phyloP scores from a whole-genome alignment of 1,140 invertebrate species.

The Bilobella aurantiaca region DNA sequence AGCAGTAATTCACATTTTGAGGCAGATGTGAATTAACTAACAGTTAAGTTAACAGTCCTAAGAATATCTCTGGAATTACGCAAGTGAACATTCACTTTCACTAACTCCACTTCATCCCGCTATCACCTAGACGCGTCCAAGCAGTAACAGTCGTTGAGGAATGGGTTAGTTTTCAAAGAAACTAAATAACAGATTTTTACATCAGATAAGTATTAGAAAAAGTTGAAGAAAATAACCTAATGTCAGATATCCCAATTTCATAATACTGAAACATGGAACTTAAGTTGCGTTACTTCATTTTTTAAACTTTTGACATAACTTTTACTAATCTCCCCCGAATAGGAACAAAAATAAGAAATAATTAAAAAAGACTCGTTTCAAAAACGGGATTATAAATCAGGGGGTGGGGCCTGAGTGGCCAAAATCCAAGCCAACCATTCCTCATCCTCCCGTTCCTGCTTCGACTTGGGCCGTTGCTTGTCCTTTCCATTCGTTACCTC shows the following conservation, averaged over 20 bases:
- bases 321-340: too few relatives aligned
- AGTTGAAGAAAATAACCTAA: too few relatives aligned
- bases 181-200: too few relatives aligned
- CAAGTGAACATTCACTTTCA: too few relatives aligned
- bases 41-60: too few relatives aligned
- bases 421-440: constrained; percentile 36
- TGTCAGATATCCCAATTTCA: background rate
- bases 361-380: background rate
- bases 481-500: constrained; percentile 35
- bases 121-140: too few relatives aligned
- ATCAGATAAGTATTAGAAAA: too few relatives aligned
- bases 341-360: too few relatives aligned
- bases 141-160: background rate
- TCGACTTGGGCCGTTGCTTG: constrained; percentile 31
- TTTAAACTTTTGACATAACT: too few relatives aligned
- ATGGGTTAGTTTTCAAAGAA: background rate
- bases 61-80: too few relatives aligned
- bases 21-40: background rate
- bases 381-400: background rate
- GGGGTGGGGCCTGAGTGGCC: constrained; percentile 27
- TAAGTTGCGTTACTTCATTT: too few relatives aligned
- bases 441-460: constrained; percentile 35
- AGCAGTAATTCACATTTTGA: background rate
- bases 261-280: background rate
- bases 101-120: too few relatives aligned